These are phyloP conservation scores for Theristicus caerulescens DNA, from an alignment of 2,113 vertebrate species.

Conservation along the genomic window DNA sequence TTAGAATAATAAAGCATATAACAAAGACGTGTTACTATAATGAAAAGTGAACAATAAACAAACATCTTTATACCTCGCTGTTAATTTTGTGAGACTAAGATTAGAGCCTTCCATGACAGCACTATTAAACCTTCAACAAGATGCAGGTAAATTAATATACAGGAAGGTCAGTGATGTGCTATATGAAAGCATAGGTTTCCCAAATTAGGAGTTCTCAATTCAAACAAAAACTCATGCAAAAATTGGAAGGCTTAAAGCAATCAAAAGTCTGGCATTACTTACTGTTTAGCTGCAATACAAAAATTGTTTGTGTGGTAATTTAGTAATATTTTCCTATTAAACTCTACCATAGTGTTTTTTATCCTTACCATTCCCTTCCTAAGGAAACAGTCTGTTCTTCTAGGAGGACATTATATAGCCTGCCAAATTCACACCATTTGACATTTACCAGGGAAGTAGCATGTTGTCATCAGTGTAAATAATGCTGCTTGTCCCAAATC, in stretches of 20 bases:
- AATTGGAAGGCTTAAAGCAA: slow-evolving; percentile 15
- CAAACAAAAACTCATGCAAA: background rate
- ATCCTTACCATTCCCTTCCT: slow-evolving; percentile 64
- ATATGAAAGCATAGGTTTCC: background rate
- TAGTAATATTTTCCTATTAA: slow-evolving; percentile 56
- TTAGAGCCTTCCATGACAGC: background rate
- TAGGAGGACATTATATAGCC: slow-evolving; percentile 59
- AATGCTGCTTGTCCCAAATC: slow-evolving; percentile 56
- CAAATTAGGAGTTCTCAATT: background rate
- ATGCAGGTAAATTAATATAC: background rate
- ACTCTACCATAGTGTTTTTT: slow-evolving; percentile 20
- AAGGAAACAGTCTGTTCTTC: slow-evolving; percentile 72
- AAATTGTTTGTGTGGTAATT: slow-evolving; percentile 36
- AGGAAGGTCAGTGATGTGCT: background rate
- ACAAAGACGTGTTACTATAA: background rate
- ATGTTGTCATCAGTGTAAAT: slow-evolving; percentile 76
- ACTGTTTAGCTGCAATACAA: slow-evolving; percentile 9
- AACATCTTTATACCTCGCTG: background rate
- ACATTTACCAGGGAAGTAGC: slow-evolving; percentile 76
- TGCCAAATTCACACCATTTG: slow-evolving; percentile 73
- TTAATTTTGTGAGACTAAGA: background rate
- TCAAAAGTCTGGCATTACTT: background rate
- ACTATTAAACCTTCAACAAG: background rate
- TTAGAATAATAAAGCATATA: background rate
- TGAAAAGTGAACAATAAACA: background rate